Percentiles rank a stretch among this genome's conserved stretches.
Evolutionary conservation across 2,113 vertebrate genomes (phyloP).

Genomic region (Gambusia holbrooki): DNA sequence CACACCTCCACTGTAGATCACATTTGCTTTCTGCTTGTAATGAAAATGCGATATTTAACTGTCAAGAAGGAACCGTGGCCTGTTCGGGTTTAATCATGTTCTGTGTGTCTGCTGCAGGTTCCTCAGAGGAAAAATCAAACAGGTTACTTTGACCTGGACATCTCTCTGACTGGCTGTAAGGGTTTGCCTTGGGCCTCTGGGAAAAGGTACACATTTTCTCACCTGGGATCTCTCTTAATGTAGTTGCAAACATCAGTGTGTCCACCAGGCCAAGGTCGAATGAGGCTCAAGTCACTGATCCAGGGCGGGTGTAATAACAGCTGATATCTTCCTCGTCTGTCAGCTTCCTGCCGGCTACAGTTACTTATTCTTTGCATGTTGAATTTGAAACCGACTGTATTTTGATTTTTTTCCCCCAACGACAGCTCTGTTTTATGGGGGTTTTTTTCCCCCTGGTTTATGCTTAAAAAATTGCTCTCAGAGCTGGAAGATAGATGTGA

Average conservation of each 20-base stretch:
- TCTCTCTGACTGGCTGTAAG: constrained; percentile 88
- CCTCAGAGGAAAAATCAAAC: constrained; percentile 95
- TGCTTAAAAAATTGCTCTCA: constrained; percentile 15
- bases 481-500: neutral
- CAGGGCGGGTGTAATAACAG: neutral
- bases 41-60: neutral
- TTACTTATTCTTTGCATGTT: neutral
- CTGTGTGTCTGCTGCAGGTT: constrained; percentile 83
- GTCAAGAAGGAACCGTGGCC: neutral
- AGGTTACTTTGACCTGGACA: constrained; percentile 96
- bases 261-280: neutral
- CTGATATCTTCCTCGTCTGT: constrained; percentile 22
- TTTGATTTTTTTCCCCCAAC: neutral
- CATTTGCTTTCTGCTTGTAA: neutral
- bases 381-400: neutral
- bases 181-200: constrained; percentile 85
- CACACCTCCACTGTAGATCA: neutral
- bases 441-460: constrained; percentile 14
- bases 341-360: neutral
- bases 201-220: constrained; percentile 84
- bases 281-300: neutral
- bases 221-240: constrained; percentile 14
- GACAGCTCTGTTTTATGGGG: constrained; percentile 6
- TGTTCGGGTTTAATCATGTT: constrained; percentile 26
- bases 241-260: constrained; percentile 5